Evolutionary conservation across 2,797 vertebrate species (phyloP).

Genomic region (Characodon lateralis): DNA sequence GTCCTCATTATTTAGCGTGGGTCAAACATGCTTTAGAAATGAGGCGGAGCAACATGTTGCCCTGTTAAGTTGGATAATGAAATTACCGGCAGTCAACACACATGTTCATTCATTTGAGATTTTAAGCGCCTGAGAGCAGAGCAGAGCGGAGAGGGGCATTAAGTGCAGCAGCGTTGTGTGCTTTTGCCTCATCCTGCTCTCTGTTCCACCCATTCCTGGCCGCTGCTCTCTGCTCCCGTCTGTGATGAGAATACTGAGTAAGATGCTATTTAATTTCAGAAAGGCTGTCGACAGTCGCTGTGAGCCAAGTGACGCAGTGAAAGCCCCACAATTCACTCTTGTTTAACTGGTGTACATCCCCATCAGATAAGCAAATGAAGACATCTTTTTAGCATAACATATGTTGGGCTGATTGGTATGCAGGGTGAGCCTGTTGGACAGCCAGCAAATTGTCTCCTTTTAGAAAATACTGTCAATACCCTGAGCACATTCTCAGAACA

Average conservation of each 20-base stretch:
- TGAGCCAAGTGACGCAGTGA: slow-evolving; percentile 58
- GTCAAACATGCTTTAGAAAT: slow-evolving; percentile 25
- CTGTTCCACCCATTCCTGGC: slow-evolving; percentile 79
- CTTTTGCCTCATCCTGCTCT: slow-evolving; percentile 74
- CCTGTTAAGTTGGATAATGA: slow-evolving; percentile 38
- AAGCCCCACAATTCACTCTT: slow-evolving; percentile 62
- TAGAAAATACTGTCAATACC: slow-evolving; percentile 64
- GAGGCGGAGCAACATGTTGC: slow-evolving; percentile 56
- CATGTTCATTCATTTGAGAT: slow-evolving; percentile 32
- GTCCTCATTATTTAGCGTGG: slow-evolving; percentile 15
- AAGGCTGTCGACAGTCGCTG: slow-evolving; percentile 81
- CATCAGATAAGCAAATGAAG: slow-evolving; percentile 58
- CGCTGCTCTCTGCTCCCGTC: slow-evolving; percentile 77
- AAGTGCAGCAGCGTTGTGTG: slow-evolving; percentile 59
- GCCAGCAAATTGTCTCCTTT: slow-evolving; percentile 65
- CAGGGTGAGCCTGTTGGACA: slow-evolving; percentile 58
- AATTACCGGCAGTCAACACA: slow-evolving; percentile 28
- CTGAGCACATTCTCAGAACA: slow-evolving; percentile 59
- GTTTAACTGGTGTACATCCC: slow-evolving; percentile 58
- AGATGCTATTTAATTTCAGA: slow-evolving; percentile 85
- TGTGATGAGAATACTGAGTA: slow-evolving; percentile 88
- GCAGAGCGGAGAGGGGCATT: slow-evolving; percentile 34
- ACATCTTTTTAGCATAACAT: slow-evolving; percentile 64
- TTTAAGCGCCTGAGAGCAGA: slow-evolving; percentile 38
- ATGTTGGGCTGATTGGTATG: slow-evolving; percentile 71